Conservation (phyloP, 2,113 vertebrate genomes). For the Tachycineta bicolor region DNA sequence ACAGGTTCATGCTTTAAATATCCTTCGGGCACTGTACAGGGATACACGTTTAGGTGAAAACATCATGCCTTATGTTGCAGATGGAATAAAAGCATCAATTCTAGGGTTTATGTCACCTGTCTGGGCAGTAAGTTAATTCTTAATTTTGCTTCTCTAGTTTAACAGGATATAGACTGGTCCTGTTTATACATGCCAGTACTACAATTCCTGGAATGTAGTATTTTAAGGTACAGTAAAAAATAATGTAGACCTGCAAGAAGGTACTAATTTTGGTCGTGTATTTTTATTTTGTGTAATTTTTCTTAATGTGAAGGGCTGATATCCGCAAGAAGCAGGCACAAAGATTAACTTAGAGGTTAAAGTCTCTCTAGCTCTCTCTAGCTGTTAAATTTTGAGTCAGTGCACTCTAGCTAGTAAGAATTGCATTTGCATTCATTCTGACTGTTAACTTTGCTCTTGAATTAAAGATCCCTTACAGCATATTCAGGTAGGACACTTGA, state of each 20-base stretch:
- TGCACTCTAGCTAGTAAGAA: background rate
- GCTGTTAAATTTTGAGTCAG: background rate
- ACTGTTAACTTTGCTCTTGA: background rate
- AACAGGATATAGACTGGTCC: background rate
- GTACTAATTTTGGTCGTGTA: background rate
- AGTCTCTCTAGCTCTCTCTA: background rate
- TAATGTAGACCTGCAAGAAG: background rate
- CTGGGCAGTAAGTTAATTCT: conserved; percentile 90
- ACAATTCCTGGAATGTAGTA: background rate
- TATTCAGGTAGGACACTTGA: background rate
- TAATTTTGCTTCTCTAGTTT: too few relatives aligned
- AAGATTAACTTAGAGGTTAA: background rate
- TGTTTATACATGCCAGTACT: background rate
- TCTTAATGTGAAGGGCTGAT: background rate
- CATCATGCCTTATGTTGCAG: conserved; percentile 90
- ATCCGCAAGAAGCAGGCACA: background rate
- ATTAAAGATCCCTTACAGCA: background rate
- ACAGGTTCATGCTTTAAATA: conserved; percentile 96
- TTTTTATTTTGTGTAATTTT: background rate
- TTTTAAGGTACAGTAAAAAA: background rate
- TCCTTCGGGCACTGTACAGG: conserved; percentile 91
- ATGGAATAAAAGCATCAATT: conserved; percentile 89
- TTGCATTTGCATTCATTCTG: background rate
- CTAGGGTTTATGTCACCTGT: conserved; percentile 92
- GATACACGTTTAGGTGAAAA: conserved; percentile 93